Evolutionary conservation across 2,113 vertebrate species (phyloP).

Genomic region (Helogale parvula): DNA sequence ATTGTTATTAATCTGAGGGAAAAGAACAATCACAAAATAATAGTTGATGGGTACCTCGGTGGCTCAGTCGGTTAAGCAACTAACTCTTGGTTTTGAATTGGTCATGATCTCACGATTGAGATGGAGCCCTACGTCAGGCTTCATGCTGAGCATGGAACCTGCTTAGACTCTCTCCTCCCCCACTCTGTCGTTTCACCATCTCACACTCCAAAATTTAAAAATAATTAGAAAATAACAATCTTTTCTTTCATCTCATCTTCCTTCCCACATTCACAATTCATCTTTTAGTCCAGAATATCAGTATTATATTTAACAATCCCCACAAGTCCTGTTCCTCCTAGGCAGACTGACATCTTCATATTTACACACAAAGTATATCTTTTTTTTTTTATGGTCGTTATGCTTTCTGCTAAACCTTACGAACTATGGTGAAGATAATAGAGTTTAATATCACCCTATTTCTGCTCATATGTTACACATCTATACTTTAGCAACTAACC

Average conservation of each 20-base stretch:
- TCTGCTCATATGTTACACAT: background rate
- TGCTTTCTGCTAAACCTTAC: background rate
- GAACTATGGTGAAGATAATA: background rate
- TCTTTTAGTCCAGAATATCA: background rate
- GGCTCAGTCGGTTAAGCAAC: too few relatives aligned
- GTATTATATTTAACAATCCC: accelerated
- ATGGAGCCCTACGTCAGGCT: too few relatives aligned
- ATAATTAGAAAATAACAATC: too few relatives aligned
- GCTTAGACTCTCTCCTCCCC: too few relatives aligned
- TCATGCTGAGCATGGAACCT: too few relatives aligned
- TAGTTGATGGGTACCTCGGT: background rate
- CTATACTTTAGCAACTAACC: background rate
- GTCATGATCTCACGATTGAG: too few relatives aligned
- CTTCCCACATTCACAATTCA: background rate
- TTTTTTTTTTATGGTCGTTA: background rate
- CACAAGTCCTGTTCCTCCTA: background rate
- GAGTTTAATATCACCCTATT: background rate
- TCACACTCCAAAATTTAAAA: too few relatives aligned
- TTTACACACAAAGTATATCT: background rate
- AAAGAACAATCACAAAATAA: background rate
- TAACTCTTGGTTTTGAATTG: too few relatives aligned
- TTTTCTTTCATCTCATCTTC: background rate
- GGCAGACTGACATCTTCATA: background rate
- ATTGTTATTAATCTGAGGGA: background rate
- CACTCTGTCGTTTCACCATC: too few relatives aligned